These are phyloP conservation scores for Tychaedon coryphoeus DNA, from an alignment of 2,113 vertebrate genomes.

Conservation along the genomic window DNA sequence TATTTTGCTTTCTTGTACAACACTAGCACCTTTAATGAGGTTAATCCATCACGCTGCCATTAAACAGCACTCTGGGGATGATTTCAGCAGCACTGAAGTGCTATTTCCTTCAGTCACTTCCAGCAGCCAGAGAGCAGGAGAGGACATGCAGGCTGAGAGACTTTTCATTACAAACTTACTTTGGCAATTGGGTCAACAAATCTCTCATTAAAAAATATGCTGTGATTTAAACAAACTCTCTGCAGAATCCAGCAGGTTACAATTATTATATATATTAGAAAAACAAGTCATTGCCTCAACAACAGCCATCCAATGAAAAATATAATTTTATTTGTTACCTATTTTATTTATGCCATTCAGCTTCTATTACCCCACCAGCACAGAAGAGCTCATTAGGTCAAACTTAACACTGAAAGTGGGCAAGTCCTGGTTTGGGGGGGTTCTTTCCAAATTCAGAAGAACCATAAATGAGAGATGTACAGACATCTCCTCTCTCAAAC, in stretches of 20 bases:
- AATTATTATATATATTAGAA: not conserved
- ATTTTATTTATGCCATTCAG: not conserved
- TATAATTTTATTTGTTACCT: not conserved
- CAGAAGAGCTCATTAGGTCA: not conserved
- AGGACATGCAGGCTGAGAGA: not conserved
- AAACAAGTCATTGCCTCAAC: not conserved
- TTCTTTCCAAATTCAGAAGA: not conserved
- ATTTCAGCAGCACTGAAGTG: not conserved
- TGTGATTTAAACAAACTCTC: not conserved
- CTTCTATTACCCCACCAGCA: not conserved
- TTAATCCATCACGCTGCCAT: not conserved
- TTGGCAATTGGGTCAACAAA: not conserved
- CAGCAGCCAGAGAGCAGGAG: constrained; percentile 7
- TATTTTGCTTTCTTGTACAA: not conserved
- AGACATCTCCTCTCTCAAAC: not conserved
- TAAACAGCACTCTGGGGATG: not conserved
- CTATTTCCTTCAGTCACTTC: constrained; percentile 12
- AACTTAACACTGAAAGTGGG: not conserved
- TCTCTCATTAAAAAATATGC: not conserved
- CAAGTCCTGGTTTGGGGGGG: not conserved
- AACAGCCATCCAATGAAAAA: not conserved
- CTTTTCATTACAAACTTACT: constrained; percentile 6
- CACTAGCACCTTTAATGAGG: not conserved
- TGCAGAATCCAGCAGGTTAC: not conserved
- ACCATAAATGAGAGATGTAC: not conserved